phyloP scores from a whole-genome alignment of 2,113 vertebrate genomes.

The Perccottus glenii region DNA sequence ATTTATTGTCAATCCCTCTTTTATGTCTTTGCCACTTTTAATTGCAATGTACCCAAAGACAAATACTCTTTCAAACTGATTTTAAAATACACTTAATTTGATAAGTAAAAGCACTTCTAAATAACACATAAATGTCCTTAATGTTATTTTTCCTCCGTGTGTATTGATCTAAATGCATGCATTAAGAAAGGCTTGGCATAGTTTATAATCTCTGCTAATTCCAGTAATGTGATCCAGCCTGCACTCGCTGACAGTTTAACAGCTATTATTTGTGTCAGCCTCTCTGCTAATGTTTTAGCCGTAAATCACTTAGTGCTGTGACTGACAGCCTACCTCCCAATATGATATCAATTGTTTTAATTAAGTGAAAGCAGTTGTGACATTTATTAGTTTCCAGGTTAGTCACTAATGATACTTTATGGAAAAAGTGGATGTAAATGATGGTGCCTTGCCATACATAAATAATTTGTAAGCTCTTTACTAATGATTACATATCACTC shows the following conservation, averaged over 20 bases:
- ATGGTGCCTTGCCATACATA: constrained; percentile 76
- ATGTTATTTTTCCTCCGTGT: constrained; percentile 9
- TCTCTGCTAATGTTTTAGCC: constrained; percentile 84
- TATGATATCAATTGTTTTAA: constrained; percentile 97
- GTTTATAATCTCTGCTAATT: constrained; percentile 87
- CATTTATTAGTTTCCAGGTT: constrained; percentile 89
- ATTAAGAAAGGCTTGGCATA: constrained; percentile 64
- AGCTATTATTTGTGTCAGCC: constrained; percentile 91
- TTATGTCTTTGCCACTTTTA: neutral
- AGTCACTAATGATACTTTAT: constrained; percentile 84
- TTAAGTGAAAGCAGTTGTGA: constrained; percentile 93
- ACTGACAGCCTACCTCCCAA: constrained; percentile 89
- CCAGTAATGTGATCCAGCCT: constrained; percentile 89
- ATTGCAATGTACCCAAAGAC: neutral
- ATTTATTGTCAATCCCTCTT: neutral
- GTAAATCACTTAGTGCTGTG: constrained; percentile 87
- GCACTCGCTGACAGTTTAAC: constrained; percentile 90
- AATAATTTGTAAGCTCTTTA: constrained; percentile 75
- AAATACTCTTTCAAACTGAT: neutral
- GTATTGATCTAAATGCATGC: constrained; percentile 14
- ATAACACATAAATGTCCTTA: neutral
- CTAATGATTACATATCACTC: constrained; percentile 72
- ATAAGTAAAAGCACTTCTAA: neutral
- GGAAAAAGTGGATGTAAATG: constrained; percentile 64
- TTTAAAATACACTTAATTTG: neutral